Conservation (phyloP, 2,888 invertebrate species). For the Pecten maximus region DNA sequence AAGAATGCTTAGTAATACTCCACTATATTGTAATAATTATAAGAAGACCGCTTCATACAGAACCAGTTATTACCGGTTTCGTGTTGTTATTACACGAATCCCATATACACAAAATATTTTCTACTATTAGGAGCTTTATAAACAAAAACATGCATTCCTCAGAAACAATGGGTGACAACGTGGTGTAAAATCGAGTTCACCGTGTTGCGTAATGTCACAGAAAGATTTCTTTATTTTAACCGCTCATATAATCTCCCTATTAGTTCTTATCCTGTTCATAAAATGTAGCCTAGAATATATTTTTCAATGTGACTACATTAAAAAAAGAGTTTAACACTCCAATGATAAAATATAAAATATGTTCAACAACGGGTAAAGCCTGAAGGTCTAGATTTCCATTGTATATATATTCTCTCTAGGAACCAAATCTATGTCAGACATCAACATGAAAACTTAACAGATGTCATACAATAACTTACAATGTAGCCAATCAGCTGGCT, state of each 20-base stretch:
- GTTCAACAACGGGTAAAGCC: neutral
- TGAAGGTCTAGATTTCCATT: neutral
- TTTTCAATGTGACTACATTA: neutral
- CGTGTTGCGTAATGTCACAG: neutral
- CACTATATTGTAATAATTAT: too few relatives aligned
- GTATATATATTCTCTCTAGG: neutral
- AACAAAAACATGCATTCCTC: neutral
- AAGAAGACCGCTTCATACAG: too few relatives aligned
- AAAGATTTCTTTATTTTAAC: neutral
- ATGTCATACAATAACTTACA: neutral
- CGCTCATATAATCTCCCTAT: too few relatives aligned
- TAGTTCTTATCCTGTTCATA: too few relatives aligned
- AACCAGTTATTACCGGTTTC: too few relatives aligned
- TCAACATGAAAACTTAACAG: conserved; percentile 28
- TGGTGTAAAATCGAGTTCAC: neutral
- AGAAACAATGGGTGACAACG: neutral
- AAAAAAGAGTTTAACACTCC: neutral
- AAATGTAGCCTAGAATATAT: neutral
- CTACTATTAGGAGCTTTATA: neutral
- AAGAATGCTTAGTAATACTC: too few relatives aligned
- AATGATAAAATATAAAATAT: neutral
- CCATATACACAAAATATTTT: neutral
- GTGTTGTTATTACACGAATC: too few relatives aligned
- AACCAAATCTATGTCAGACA: neutral
- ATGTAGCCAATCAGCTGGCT: neutral